Percentiles rank a stretch among this genome's conserved stretches.
Conservation (phyloP, 2,113 vertebrate species). For the human (Homo sapiens) region DNA sequence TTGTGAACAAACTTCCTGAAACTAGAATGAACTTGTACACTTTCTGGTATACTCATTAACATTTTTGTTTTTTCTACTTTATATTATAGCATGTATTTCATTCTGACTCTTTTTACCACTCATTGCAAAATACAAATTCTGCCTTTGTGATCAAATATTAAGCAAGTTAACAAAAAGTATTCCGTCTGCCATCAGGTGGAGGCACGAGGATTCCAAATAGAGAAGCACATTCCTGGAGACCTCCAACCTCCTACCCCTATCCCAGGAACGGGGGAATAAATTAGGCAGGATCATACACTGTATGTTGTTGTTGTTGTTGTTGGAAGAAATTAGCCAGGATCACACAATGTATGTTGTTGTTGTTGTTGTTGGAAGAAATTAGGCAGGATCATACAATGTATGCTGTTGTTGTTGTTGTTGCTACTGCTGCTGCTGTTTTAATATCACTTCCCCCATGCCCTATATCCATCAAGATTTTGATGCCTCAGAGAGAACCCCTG, state of each 20-base stretch:
- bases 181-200: conserved; percentile 45
- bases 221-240: background rate
- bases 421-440: background rate
- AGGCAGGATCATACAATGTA: too few species aligned
- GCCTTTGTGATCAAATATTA: conserved; percentile 18
- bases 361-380: background rate
- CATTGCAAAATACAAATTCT: conserved; percentile 4
- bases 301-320: background rate
- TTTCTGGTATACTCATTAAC: background rate
- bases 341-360: background rate
- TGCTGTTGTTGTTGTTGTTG: background rate
- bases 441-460: background rate
- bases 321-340: background rate
- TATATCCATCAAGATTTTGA: background rate
- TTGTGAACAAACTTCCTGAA: background rate
- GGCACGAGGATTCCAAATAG: conserved; percentile 44
- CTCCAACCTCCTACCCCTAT: background rate
- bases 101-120: background rate
- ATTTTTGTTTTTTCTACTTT: background rate
- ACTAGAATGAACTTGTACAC: background rate
- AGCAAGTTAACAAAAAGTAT: conserved; percentile 13
- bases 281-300: background rate
- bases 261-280: background rate
- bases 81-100: background rate
- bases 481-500: background rate